Evolutionary conservation across 2,888 invertebrate genomes (phyloP).

Genomic region (Hirtodrosophila alboralis): DNA sequence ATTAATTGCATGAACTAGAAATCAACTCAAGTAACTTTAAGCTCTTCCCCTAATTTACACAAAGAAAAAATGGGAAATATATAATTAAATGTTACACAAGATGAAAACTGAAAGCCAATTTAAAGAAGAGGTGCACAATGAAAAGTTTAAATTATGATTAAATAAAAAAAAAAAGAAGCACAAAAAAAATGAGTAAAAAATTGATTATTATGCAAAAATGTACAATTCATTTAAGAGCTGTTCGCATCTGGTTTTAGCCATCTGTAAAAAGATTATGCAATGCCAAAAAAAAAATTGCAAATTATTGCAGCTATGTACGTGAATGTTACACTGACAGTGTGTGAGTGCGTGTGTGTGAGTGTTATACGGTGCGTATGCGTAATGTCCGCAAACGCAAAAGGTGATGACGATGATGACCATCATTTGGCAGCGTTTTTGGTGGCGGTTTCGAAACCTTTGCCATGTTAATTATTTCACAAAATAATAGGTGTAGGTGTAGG

Average conservation of each 20-base stretch:
- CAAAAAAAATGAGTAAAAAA: constrained; percentile 49
- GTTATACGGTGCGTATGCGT: constrained; percentile 65
- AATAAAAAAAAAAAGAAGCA: constrained; percentile 4
- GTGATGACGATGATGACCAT: constrained; percentile 38
- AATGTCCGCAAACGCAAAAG: constrained; percentile 55
- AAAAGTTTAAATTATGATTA: constrained; percentile 29
- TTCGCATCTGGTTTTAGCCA: constrained; percentile 53
- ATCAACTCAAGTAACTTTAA: not conserved
- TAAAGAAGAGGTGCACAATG: constrained; percentile 46
- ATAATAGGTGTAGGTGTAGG: constrained; percentile 19
- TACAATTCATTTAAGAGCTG: constrained; percentile 54
- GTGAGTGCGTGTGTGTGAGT: constrained; percentile 6
- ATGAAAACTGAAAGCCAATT: constrained; percentile 11
- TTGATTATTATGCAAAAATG: constrained; percentile 75
- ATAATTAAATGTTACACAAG: constrained; percentile 35
- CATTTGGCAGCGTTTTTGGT: constrained; percentile 8
- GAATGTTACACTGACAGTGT: constrained; percentile 4
- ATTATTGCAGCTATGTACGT: constrained; percentile 51
- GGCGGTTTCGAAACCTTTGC: constrained; percentile 46
- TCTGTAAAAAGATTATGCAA: constrained; percentile 70
- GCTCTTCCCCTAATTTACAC: not conserved
- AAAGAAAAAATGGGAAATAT: not conserved
- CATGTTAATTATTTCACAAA: constrained; percentile 30
- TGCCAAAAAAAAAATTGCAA: constrained; percentile 70
- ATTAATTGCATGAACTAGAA: not conserved